Conservation (phyloP, 2,797 vertebrate species). For the Coregonus sp. region DNA sequence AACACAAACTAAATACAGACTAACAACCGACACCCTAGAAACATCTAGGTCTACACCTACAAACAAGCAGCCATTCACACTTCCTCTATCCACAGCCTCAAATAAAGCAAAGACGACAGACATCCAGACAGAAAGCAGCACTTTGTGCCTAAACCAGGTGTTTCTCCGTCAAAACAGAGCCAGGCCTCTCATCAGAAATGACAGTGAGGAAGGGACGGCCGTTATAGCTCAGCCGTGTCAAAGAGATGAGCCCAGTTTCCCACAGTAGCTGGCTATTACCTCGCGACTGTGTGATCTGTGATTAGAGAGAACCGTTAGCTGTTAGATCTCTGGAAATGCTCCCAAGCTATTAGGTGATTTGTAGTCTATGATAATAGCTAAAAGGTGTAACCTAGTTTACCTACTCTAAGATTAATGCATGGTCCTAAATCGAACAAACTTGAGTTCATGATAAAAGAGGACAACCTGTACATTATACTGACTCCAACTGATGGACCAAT, state of each 20-base stretch:
- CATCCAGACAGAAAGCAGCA: neutral
- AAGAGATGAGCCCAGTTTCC: conserved; percentile 50
- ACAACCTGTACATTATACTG: neutral
- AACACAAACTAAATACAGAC: neutral
- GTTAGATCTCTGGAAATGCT: conserved; percentile 39
- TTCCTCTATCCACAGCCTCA: neutral
- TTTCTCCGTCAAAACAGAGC: conserved; percentile 65
- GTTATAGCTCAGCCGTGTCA: conserved; percentile 41
- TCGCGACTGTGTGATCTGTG: conserved; percentile 10
- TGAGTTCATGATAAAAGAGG: neutral
- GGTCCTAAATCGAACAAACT: neutral
- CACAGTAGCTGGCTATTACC: conserved; percentile 47
- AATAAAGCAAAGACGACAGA: conserved; percentile 10
- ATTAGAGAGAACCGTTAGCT: conserved; percentile 41
- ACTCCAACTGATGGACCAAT: neutral
- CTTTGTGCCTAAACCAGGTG: conserved; percentile 62
- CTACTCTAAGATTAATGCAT: neutral
- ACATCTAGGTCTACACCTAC: neutral
- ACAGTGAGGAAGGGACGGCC: conserved; percentile 43
- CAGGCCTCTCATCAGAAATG: conserved; percentile 49
- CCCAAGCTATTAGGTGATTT: conserved; percentile 47
- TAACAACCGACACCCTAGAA: neutral
- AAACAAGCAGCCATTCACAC: neutral
- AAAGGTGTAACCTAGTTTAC: neutral
- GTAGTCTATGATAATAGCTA: conserved; percentile 46